These are phyloP conservation scores for Vanessa cardui DNA, from an alignment of 2,888 invertebrate genomes.

Conservation along the genomic window DNA sequence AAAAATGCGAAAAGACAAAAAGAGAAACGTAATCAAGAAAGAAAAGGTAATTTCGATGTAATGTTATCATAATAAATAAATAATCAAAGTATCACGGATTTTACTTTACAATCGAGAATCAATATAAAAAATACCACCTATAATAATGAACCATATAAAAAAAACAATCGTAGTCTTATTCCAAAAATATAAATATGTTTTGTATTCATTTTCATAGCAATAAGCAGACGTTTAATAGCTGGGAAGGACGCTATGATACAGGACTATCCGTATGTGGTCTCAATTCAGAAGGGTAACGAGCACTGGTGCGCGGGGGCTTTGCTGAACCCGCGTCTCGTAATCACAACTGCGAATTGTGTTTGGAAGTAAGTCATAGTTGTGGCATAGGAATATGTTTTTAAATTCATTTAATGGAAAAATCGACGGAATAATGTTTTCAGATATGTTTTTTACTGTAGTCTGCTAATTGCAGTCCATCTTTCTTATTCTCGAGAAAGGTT, in stretches of 20 bases:
- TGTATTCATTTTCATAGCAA: conserved; percentile 36
- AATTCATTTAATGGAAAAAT: neutral
- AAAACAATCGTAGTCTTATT: neutral
- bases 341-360: conserved; percentile 75
- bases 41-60: conserved; percentile 33
- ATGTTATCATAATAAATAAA: conserved; percentile 31
- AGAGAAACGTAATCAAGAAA: conserved; percentile 2
- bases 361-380: conserved; percentile 70
- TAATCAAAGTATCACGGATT: conserved; percentile 34
- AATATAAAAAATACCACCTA: neutral
- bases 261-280: conserved; percentile 70
- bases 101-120: conserved; percentile 23
- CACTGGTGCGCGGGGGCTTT: conserved; percentile 76
- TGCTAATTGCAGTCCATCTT: too few species aligned
- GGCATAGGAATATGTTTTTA: neutral
- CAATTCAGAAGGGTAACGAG: conserved; percentile 64
- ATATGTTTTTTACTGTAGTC: neutral
- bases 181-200: conserved; percentile 12
- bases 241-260: conserved; percentile 63
- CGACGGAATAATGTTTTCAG: neutral
- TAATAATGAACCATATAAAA: neutral
- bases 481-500: too few species aligned
- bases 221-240: conserved; percentile 63
- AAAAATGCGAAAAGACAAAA: conserved; percentile 13
- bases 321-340: conserved; percentile 63